phyloP scores from a whole-genome alignment of 1,140 invertebrate genomes.

The Heliconius hermathena region DNA sequence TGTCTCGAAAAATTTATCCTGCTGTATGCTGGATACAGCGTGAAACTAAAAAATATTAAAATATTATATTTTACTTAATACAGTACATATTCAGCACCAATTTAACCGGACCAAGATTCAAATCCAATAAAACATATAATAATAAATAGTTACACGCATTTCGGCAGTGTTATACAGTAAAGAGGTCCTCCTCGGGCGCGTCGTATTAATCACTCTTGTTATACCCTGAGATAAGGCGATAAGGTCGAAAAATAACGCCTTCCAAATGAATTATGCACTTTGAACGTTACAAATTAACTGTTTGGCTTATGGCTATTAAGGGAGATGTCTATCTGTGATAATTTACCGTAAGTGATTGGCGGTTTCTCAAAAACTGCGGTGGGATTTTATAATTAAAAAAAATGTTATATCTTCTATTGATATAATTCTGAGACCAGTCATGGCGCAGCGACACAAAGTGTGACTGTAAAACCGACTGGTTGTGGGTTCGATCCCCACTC shows the following conservation, averaged over 20 bases:
- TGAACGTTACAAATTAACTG: conserved; percentile 62
- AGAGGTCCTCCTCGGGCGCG: conserved; percentile 47
- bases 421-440: too few relatives aligned
- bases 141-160: conserved; percentile 39
- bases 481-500: too few relatives aligned
- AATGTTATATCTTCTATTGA: background rate
- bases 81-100: too few relatives aligned
- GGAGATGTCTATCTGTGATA: conserved; percentile 23
- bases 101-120: background rate
- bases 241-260: conserved; percentile 63
- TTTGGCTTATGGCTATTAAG: conserved; percentile 53
- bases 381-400: background rate
- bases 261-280: conserved; percentile 52
- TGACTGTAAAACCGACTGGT: too few relatives aligned
- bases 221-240: conserved; percentile 58
- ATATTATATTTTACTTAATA: too few relatives aligned
- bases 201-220: conserved; percentile 68
- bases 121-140: conserved; percentile 28
- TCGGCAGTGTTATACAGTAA: conserved; percentile 45
- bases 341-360: conserved; percentile 9
- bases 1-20: too few relatives aligned
- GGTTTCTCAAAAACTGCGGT: background rate
- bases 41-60: too few relatives aligned
- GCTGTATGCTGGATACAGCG: too few relatives aligned
- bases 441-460: too few relatives aligned